Percentiles rank a stretch among this genome's conserved stretches.
These are phyloP conservation scores for Rhizomys pruinosus DNA, from an alignment of 2,113 vertebrate genomes.

Conservation along the genomic window DNA sequence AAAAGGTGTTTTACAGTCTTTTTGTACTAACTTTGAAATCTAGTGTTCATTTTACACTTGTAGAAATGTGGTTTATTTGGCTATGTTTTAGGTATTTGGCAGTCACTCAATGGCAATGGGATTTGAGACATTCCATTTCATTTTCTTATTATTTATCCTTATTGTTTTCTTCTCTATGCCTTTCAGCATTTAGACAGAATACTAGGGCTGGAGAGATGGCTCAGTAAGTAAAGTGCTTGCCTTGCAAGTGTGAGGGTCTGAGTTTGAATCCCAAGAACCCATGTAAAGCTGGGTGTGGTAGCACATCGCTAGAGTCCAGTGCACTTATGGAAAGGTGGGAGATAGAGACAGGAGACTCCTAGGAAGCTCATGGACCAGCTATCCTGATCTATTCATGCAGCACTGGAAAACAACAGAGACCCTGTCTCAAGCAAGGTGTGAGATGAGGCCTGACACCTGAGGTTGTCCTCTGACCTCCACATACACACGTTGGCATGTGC, in stretches of 20 bases:
- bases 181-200: slow-evolving; percentile 24
- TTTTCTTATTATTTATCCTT: slow-evolving; percentile 41
- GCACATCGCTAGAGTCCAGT: not conserved
- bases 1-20: slow-evolving; percentile 5
- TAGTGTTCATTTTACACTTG: not conserved
- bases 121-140: not conserved
- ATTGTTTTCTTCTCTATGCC: not conserved
- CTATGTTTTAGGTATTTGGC: not conserved
- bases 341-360: not conserved
- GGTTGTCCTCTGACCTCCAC: not conserved
- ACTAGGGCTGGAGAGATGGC: not conserved
- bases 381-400: not conserved
- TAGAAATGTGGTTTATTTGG: not conserved
- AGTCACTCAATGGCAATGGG: not conserved
- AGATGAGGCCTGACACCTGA: not conserved
- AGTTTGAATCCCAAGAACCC: not conserved
- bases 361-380: not conserved
- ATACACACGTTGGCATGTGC: not conserved
- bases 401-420: not conserved
- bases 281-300: not conserved
- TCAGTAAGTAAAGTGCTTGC: not conserved
- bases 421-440: not conserved
- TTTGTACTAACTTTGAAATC: slow-evolving; percentile 18
- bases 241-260: not conserved
- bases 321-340: not conserved